These are phyloP conservation scores for Lycodopsis pacificus DNA, from an alignment of 2,797 vertebrate genomes.

Conservation along the genomic window DNA sequence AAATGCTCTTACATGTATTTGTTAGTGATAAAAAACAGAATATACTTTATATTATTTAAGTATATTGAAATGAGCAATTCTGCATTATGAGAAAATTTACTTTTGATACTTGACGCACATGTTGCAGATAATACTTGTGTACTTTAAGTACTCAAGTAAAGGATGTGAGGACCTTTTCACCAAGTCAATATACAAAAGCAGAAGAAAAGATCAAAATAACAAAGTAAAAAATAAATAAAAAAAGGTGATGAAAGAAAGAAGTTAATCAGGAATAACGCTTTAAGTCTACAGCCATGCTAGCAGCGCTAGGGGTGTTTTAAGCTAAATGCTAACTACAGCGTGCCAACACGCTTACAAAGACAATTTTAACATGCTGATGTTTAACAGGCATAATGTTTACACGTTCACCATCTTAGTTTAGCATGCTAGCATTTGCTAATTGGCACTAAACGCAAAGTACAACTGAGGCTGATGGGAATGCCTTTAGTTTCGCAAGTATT, in stretches of 20 bases:
- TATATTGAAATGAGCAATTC: not conserved
- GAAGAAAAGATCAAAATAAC: not conserved
- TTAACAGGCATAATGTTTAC: not conserved
- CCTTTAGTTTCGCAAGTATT: not conserved
- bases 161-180: not conserved
- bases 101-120: not conserved
- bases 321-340: not conserved
- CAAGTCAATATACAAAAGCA: not conserved
- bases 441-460: not conserved
- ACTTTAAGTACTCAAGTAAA: constrained; percentile 1
- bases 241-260: not conserved
- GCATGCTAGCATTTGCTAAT: not conserved
- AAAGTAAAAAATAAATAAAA: not conserved
- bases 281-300: not conserved
- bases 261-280: not conserved
- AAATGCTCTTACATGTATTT: not conserved
- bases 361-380: not conserved
- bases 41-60: not conserved
- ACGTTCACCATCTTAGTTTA: not conserved
- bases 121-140: not conserved
- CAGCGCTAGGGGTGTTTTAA: not conserved
- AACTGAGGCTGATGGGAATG: not conserved
- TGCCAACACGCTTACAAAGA: not conserved
- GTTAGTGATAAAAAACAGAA: not conserved
- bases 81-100: not conserved